phyloP scores from a whole-genome alignment of 2,113 vertebrate species.

The Ardeotis arabs region DNA sequence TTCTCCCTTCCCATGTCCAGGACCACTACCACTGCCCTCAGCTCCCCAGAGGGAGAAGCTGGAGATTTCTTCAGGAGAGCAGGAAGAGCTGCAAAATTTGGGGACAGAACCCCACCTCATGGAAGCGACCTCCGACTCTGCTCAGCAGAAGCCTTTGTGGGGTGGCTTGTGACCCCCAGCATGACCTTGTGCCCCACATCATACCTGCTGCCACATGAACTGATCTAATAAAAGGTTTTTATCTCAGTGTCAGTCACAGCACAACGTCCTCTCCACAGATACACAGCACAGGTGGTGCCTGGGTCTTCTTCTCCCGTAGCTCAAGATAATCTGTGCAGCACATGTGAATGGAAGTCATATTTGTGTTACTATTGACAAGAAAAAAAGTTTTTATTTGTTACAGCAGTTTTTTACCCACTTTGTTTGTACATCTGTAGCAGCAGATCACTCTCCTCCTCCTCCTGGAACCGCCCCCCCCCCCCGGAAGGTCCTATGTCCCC shows the following conservation, averaged over 20 bases:
- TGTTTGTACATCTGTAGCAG: background rate
- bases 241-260: background rate
- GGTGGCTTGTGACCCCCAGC: background rate
- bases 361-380: background rate
- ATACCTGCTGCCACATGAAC: background rate
- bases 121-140: background rate
- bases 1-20: background rate
- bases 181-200: background rate
- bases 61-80: background rate
- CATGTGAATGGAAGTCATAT: background rate
- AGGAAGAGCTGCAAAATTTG: background rate
- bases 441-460: background rate
- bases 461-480: background rate
- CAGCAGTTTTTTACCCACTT: background rate
- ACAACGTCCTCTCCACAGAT: rapidly evolving
- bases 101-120: background rate
- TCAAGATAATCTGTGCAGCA: background rate
- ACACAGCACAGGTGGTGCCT: background rate
- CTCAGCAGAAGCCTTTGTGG: background rate
- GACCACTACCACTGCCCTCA: background rate
- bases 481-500: background rate
- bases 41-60: background rate
- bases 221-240: background rate
- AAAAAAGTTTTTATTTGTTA: background rate
- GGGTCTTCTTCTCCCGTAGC: background rate